A percentile compares a stretch with the other conserved stretches of the same genome.
phyloP scores from a whole-genome alignment of 2,888 invertebrate genomes.

The Unio delphinus region DNA sequence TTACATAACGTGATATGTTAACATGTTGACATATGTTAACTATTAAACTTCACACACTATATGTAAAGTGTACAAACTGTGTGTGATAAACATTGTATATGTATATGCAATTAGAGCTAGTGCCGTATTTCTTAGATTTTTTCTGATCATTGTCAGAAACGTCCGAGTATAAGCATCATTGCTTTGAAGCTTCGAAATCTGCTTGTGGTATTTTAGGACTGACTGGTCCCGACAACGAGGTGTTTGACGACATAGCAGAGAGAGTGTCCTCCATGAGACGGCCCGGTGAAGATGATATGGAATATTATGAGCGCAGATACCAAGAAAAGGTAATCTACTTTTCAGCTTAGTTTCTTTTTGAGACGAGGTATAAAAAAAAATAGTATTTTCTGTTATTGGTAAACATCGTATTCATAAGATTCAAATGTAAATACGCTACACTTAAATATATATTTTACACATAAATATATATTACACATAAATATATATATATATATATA shows the following conservation, averaged over 20 bases:
- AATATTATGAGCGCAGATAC: conserved; percentile 70
- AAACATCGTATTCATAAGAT: background rate
- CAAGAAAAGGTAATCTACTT: conserved; percentile 61
- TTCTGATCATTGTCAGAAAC: no score
- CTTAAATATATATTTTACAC: no score
- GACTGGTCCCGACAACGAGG: conserved; percentile 45
- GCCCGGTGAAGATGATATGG: conserved; percentile 69
- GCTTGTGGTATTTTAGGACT: conserved; percentile 18
- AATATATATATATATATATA: no score
- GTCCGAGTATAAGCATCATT: background rate
- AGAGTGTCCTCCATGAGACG: conserved; percentile 62
- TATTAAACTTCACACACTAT: no score
- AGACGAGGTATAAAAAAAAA: background rate
- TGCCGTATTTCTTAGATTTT: no score
- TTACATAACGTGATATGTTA: no score
- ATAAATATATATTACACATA: no score
- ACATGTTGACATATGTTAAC: no score
- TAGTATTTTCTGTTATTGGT: background rate
- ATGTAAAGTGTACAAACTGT: no score
- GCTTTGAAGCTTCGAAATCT: background rate
- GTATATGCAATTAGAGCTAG: no score
- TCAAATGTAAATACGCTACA: background rate
- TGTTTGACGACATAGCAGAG: conserved; percentile 65
- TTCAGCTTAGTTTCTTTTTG: background rate
- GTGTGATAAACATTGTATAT: no score